These are phyloP conservation scores for Moxostoma hubbsi DNA, from an alignment of 2,797 vertebrate species.

Conservation along the genomic window DNA sequence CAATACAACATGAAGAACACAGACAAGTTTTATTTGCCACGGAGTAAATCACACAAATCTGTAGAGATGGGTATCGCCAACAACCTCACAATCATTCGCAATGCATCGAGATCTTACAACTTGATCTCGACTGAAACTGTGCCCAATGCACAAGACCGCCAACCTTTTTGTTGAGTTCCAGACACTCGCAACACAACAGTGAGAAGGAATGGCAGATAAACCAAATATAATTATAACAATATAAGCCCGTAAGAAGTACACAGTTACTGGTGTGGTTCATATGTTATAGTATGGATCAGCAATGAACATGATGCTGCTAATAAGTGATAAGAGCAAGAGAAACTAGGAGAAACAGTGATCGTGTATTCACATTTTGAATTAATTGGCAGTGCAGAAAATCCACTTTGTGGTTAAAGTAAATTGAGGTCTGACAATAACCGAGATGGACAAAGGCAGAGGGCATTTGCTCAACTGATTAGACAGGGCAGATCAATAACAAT, in stretches of 20 bases:
- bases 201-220: no score
- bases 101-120: no score
- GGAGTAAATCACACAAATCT: no score
- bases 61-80: no score
- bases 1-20: slow-evolving; percentile 35
- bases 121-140: no score
- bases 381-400: slow-evolving; percentile 28
- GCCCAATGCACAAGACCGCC: no score
- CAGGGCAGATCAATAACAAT: slow-evolving; percentile 43
- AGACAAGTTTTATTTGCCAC: background rate
- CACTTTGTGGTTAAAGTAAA: slow-evolving; percentile 23
- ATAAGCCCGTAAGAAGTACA: no score
- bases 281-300: background rate
- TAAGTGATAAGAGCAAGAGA: slow-evolving; percentile 18
- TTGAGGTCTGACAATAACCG: slow-evolving; percentile 14
- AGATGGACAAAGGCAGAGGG: slow-evolving; percentile 36
- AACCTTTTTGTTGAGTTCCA: no score
- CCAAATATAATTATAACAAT: no score
- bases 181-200: no score
- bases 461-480: slow-evolving; percentile 1
- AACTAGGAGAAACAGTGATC: background rate
- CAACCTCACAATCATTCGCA: no score
- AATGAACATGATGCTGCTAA: background rate
- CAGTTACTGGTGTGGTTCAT: background rate
- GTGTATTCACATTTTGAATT: background rate